phyloP scores from a whole-genome alignment of 2,113 vertebrate species.

The Syrmaticus mikado region DNA sequence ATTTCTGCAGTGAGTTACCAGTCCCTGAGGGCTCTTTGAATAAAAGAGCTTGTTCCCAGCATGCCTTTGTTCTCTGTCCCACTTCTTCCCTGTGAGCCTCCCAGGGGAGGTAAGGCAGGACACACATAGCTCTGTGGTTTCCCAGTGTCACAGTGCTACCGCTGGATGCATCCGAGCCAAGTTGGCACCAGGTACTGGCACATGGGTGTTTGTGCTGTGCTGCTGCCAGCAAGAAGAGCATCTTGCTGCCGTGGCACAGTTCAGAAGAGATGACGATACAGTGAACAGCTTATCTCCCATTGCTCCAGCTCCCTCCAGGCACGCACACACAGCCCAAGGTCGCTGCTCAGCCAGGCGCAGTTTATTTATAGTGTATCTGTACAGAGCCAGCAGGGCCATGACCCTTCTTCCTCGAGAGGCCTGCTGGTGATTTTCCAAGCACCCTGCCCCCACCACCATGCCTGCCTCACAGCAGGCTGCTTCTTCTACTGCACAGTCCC shows the following conservation, averaged over 20 bases:
- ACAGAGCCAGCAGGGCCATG: not conserved
- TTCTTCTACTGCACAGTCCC: not conserved
- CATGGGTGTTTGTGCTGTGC: fast-evolving
- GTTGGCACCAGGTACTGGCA: not conserved
- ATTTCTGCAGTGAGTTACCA: not conserved
- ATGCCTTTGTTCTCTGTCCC: not conserved
- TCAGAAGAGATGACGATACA: not conserved
- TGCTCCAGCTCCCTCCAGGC: not conserved
- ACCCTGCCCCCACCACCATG: not conserved
- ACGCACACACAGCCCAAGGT: fast-evolving
- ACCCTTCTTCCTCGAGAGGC: not conserved
- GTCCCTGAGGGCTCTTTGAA: not conserved
- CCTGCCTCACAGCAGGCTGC: not conserved
- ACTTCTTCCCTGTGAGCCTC: fast-evolving
- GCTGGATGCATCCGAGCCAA: fast-evolving
- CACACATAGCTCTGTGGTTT: fast-evolving
- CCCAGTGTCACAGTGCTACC: not conserved
- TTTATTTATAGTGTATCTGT: slow-evolving; percentile 35
- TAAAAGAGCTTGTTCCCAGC: not conserved
- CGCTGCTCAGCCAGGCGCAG: not conserved
- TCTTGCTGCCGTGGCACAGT: not conserved
- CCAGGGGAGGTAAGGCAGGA: not conserved
- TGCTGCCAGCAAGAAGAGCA: not conserved
- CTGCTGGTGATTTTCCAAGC: not conserved
- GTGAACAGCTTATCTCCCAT: fast-evolving